These are phyloP conservation scores for Ceramica pisi DNA, from an alignment of 2,888 invertebrate genomes.

Conservation along the genomic window DNA sequence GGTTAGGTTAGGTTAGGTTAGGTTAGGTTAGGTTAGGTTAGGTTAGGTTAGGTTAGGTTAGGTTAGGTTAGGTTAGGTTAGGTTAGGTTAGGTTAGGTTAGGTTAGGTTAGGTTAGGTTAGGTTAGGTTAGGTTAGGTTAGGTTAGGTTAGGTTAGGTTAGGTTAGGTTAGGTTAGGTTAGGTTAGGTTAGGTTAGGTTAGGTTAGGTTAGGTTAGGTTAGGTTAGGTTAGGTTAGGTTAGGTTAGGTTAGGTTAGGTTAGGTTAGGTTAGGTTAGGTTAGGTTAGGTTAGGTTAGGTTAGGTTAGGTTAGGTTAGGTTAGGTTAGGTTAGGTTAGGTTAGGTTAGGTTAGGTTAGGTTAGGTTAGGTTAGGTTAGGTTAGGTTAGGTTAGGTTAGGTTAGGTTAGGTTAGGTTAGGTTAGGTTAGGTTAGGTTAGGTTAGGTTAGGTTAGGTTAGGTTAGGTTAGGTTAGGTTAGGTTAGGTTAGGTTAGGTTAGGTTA, in stretches of 20 bases:
- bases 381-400: no score
- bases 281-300: no score
- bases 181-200: constrained; percentile 54
- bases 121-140: constrained; percentile 18
- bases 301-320: no score
- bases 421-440: no score
- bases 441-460: no score
- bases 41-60: constrained; percentile 2
- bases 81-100: constrained; percentile 21
- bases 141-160: constrained; percentile 22
- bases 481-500: no score
- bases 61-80: constrained; percentile 26
- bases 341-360: no score
- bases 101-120: constrained; percentile 22
- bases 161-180: constrained; percentile 51
- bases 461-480: no score
- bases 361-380: no score
- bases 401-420: no score
- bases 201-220: constrained; percentile 51
- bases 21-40: constrained; percentile 5
- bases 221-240: constrained; percentile 42
- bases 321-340: no score
- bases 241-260: constrained; percentile 49
- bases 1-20: constrained; percentile 22
- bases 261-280: neutral